Evolutionary conservation across 2,113 vertebrate genomes (phyloP), one percentile per base, ranked within the genome.

Genomic region (Leucopternis melanops): DNA sequence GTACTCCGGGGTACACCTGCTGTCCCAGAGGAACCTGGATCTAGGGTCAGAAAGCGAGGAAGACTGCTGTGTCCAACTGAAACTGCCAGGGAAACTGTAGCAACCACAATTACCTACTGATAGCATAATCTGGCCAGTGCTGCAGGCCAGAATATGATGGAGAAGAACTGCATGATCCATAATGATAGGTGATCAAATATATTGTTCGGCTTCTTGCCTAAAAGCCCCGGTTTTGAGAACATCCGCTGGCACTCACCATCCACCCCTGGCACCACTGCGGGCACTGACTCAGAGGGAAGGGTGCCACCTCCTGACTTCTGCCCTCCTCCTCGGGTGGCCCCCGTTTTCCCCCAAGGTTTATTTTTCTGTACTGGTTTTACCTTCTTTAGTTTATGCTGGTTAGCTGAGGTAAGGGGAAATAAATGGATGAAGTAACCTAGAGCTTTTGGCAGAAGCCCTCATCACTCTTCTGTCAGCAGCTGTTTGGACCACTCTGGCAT

Each of bases 261-360:
- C 2, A 0, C 49, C 31, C 23, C 29, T 0, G 2, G 32, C 45
- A 45, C 38, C 1, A 2, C 14, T 0, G 1, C 0, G 0, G 16
- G 49, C 70, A 69, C n/a, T 0, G 0, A 10, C 47, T 75, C 52
- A 21, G 47, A 75, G 57, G 44, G 61, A 67, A 73, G 59, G 22
- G 10, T 77, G n/a, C 29, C 55, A n/a, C 34, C 55, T 93, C 67
- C 69, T 82, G 66, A 58, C 34, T 79, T 44, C 36, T 58, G 59
- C 45, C 15, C 21, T 61, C 27, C 40, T 87, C 45, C 65, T 74
- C 10, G 3, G 20, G 73, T 90, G 62, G 49, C 32, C 31, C 74
- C 44, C 10, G 2, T 73, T 86, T 85, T 50, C 11, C 44, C 45
- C 40, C 36, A 16, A 47, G 67, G n/a, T 72, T 83, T 93, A 23